Base-by-base conservation (phyloP, 2,797 vertebrate species). In the Catamblyrhynchus diadema region DNA sequence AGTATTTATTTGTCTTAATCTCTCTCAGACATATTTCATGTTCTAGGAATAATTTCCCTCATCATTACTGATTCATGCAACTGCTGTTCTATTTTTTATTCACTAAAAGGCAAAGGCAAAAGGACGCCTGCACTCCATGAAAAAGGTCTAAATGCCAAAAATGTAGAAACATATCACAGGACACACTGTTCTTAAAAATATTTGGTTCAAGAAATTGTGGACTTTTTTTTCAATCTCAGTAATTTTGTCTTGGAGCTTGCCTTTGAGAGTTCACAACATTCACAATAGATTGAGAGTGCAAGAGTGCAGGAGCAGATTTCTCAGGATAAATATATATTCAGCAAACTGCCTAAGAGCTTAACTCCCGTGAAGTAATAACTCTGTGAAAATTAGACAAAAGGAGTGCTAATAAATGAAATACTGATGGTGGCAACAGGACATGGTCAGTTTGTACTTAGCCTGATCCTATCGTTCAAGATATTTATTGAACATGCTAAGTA, bases 1-100 rank as follows among this genome's bases (percentile, higher is more conserved):
- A 88, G 67, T 91, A 85, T 87, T 95, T 96, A 80, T 96, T 95
- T 95, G 86, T 96, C 95, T 96, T 96, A 97, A 97, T 97, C 96
- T 96, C 92, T 86, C 67, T 66, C 61, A 77, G 81, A 83, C 70
- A 65, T 85, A 80, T 83, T 97, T 94, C 30, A 79, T 73, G 19
- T 87, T 77, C 61, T 57, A 81, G 85, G 94, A 95, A 75, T 83
- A 81, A 65, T 88, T 93, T 94, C 17, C 35, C 45, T 37, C 14
- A 41, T 74, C 56, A 85, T 92, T 94, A 65, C 41, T 50, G 80
- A 88, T 85, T 71, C 66, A 51, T 39, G 33, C 37, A 87, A 65
- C 14, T 61, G 59, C 67, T 74, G 32, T 70, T 93, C 86, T 47
- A 53, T 82, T 94, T 82, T 72, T 45, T 67, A 88, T 71, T 88